A percentile compares a stretch with the other conserved stretches of the same genome.
These are phyloP conservation scores for Allolobophora icterica DNA, from an alignment of 2,888 invertebrate species.

Conservation along the genomic window DNA sequence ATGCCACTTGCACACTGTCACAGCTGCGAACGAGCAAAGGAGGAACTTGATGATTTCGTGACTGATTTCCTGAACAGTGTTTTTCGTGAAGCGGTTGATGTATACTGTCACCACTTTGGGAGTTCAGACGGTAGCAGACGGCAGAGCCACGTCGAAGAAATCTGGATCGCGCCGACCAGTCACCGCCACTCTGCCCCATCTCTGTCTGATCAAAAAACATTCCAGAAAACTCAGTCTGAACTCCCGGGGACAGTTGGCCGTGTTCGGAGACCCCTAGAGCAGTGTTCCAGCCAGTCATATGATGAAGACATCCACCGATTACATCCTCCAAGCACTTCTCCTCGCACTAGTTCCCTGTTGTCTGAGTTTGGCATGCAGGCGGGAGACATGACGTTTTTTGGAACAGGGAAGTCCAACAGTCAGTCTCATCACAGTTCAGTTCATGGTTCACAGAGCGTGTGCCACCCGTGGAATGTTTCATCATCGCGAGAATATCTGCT, in stretches of 20 bases:
- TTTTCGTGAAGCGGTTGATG: conserved; percentile 27
- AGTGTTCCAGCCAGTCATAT: not conserved
- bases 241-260: not conserved
- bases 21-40: not conserved
- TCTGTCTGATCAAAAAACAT: not conserved
- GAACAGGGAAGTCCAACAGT: not conserved
- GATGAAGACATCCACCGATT: not conserved
- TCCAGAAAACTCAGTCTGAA: not conserved
- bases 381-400: too few species aligned
- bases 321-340: not conserved
- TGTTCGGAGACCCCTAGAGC: not conserved
- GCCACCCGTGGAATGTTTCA: not conserved
- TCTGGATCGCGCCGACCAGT: not conserved
- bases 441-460: not conserved
- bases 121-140: not conserved
- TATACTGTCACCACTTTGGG: conserved; percentile 22
- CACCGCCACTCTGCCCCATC: not conserved
- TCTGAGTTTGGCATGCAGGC: not conserved
- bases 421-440: not conserved
- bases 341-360: not conserved
- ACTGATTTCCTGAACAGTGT: conserved; percentile 24
- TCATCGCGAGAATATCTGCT: conserved; percentile 14
- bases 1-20: not conserved
- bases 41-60: conserved; percentile 26
- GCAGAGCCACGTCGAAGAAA: not conserved